Conservation (phyloP, 2,888 invertebrate species). For the Papilio elwesi region DNA sequence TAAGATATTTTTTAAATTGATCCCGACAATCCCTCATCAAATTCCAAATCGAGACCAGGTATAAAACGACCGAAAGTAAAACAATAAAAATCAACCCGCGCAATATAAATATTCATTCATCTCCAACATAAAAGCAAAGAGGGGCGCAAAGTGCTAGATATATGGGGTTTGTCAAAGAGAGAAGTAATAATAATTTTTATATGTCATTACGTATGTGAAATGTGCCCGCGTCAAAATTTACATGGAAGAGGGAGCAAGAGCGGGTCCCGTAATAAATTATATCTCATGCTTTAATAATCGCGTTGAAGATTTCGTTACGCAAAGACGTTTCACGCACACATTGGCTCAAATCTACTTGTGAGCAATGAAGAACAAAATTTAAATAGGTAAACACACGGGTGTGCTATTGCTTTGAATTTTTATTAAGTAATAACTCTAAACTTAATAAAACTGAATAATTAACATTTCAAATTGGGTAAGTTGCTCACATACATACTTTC, state of each 20-base stretch:
- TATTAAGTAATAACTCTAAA: too few species aligned
- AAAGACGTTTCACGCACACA: constrained; percentile 17
- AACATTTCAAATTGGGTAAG: too few species aligned
- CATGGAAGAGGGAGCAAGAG: constrained; percentile 50
- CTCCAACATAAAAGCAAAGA: constrained; percentile 48
- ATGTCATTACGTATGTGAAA: constrained; percentile 54
- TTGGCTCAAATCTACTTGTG: background rate
- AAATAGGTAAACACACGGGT: background rate
- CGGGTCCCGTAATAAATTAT: constrained; percentile 52
- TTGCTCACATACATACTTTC: too few species aligned
- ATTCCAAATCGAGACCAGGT: constrained; percentile 62
- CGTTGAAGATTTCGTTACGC: constrained; percentile 37
- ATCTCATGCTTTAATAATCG: constrained; percentile 49
- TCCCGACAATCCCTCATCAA: constrained; percentile 54
- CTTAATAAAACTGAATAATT: too few species aligned
- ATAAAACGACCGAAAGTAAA: constrained; percentile 57
- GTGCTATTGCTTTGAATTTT: background rate
- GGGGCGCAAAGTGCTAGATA: constrained; percentile 68
- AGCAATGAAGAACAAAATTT: background rate
- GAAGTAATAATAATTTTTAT: constrained; percentile 77
- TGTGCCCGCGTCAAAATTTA: constrained; percentile 49
- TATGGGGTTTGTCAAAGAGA: constrained; percentile 71
- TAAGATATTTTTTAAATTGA: constrained; percentile 56
- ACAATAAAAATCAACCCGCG: constrained; percentile 70
- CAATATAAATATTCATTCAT: constrained; percentile 78